Evolutionary conservation across 2,113 vertebrate species (phyloP).

Genomic region (Micronisus gabar): DNA sequence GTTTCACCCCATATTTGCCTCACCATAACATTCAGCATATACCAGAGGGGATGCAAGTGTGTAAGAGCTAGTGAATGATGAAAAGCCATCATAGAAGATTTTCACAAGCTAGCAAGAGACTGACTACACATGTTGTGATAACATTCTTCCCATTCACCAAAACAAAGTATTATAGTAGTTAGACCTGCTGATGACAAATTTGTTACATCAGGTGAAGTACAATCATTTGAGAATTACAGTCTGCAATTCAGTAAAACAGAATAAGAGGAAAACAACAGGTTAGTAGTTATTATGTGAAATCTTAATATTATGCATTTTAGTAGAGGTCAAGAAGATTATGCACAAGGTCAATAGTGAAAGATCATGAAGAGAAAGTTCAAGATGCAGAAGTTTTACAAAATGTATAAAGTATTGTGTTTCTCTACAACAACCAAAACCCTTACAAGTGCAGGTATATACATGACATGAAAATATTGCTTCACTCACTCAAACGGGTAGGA

Average conservation of each 20-base stretch:
- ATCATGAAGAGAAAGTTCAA: slow-evolving; percentile 51
- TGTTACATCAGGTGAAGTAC: slow-evolving; percentile 21
- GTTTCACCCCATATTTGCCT: neutral
- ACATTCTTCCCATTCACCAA: slow-evolving; percentile 10
- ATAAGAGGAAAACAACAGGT: slow-evolving; percentile 34
- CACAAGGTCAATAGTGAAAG: slow-evolving; percentile 49
- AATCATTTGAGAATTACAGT: slow-evolving; percentile 34
- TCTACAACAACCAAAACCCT: slow-evolving; percentile 75
- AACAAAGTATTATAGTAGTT: neutral
- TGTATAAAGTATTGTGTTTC: slow-evolving; percentile 76
- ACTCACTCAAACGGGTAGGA: slow-evolving; percentile 70
- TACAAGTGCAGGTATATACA: slow-evolving; percentile 76
- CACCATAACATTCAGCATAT: neutral
- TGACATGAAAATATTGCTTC: slow-evolving; percentile 76
- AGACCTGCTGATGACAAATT: slow-evolving; percentile 27
- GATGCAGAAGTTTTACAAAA: slow-evolving; percentile 73
- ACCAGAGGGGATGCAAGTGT: neutral
- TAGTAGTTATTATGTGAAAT: slow-evolving; percentile 57
- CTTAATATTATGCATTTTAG: slow-evolving; percentile 54
- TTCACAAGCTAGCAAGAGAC: slow-evolving; percentile 10
- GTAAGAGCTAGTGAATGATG: neutral
- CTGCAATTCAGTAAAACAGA: slow-evolving; percentile 44
- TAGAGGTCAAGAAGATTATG: slow-evolving; percentile 7
- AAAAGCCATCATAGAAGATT: neutral
- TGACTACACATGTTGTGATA: neutral